Percentiles rank a stretch among this genome's conserved stretches.
Conservation (phyloP, 2,888 invertebrate genomes). For the Oithona nana region DNA sequence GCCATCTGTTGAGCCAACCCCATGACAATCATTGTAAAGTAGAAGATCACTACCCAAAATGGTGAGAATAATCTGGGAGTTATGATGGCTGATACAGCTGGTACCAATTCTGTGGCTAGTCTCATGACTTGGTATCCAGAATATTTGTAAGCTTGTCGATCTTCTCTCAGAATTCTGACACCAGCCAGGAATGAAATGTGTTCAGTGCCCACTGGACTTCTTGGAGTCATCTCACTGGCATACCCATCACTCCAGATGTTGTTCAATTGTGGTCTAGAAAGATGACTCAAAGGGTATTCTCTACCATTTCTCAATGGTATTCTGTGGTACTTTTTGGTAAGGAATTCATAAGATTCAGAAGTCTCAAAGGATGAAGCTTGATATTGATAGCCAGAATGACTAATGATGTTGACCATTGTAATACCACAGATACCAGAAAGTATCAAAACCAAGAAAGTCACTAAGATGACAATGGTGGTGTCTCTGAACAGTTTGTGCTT, state of each 20-base stretch:
- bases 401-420: slow-evolving; percentile 41
- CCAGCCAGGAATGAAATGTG: slow-evolving; percentile 53
- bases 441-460: slow-evolving; percentile 53
- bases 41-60: slow-evolving; percentile 71
- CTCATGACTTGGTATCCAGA: slow-evolving; percentile 53
- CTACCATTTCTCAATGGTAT: background rate
- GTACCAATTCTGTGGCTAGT: slow-evolving; percentile 71
- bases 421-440: slow-evolving; percentile 60
- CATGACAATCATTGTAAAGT: slow-evolving; percentile 61
- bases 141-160: slow-evolving; percentile 33
- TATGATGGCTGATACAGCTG: slow-evolving; percentile 57
- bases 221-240: background rate
- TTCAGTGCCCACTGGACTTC: background rate
- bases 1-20: slow-evolving; percentile 73
- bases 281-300: too few relatives aligned
- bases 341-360: slow-evolving; percentile 46
- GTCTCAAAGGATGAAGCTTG: slow-evolving; percentile 64
- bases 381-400: slow-evolving; percentile 50
- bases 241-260: background rate
- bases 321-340: slow-evolving; percentile 30
- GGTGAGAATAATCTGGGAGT: slow-evolving; percentile 57
- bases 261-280: too few relatives aligned
- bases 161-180: slow-evolving; percentile 41
- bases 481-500: slow-evolving; percentile 37
- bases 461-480: slow-evolving; percentile 43